Conservation (phyloP, 2,113 vertebrate species). For the Orientallactaga bullata region DNA sequence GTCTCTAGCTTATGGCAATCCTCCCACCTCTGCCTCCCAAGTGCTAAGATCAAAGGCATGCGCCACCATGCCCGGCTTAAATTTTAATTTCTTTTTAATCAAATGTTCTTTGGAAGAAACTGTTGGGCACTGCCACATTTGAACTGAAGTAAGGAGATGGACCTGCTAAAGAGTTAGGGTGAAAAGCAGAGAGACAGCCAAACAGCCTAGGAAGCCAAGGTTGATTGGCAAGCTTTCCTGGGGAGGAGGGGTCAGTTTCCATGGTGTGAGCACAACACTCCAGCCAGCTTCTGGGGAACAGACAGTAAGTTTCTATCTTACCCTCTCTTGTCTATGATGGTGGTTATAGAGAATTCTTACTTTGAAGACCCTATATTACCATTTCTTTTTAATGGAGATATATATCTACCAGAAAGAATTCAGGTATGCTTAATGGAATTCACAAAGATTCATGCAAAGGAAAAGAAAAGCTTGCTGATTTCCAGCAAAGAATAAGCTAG, state of each 20-base stretch:
- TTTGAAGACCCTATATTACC: background rate
- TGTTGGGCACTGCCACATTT: background rate
- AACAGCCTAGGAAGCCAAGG: background rate
- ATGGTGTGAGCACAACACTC: conserved; percentile 55
- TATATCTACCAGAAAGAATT: background rate
- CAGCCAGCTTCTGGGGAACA: background rate
- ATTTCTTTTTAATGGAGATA: background rate
- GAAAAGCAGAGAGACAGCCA: background rate
- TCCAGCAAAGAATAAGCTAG: background rate
- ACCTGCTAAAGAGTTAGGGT: background rate
- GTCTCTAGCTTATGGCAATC: no score
- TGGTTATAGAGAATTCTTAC: background rate
- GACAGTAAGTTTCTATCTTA: conserved; percentile 57
- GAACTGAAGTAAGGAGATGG: background rate
- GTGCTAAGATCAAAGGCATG: no score
- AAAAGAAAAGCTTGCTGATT: background rate
- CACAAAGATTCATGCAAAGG: background rate
- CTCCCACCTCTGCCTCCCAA: no score
- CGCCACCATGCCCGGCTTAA: no score
- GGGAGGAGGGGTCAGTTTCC: conserved; percentile 68
- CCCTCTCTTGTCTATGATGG: background rate
- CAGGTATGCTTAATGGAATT: background rate
- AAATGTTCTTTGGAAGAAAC: background rate
- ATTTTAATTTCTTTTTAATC: background rate
- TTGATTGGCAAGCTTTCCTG: background rate